Evolutionary conservation across 1,140 invertebrate genomes (phyloP).

Genomic region (Neotoxoptera formosana): DNA sequence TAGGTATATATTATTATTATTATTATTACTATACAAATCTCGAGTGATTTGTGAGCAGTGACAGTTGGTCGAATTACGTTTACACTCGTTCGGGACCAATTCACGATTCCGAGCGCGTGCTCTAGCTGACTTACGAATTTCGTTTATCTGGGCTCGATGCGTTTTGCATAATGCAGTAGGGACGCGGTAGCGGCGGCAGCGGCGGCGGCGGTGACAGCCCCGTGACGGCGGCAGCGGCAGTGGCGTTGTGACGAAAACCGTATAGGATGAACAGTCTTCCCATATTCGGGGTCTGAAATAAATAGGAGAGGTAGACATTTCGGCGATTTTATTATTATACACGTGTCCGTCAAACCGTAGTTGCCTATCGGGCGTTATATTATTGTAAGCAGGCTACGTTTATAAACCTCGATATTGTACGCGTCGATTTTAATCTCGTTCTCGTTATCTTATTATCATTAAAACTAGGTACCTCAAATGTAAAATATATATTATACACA

Average conservation of each 20-base stretch:
- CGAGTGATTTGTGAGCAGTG: background rate
- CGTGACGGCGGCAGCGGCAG: background rate
- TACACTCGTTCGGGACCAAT: background rate
- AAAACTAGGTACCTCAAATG: background rate
- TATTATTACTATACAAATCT: no score
- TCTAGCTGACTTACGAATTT: background rate
- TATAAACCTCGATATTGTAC: background rate
- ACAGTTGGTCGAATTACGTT: constrained; percentile 10
- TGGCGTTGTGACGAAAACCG: background rate
- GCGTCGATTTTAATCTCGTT: background rate
- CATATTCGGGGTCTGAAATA: background rate
- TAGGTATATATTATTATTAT: constrained; percentile 10
- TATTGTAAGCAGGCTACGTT: background rate
- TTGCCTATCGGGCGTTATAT: background rate
- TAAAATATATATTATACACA: background rate
- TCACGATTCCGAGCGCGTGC: background rate
- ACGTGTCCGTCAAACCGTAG: background rate
- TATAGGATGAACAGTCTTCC: background rate
- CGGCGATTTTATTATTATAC: background rate
- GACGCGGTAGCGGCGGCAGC: background rate
- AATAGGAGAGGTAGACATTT: background rate
- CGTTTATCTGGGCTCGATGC: background rate
- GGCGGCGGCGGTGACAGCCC: no score
- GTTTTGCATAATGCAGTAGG: constrained; percentile 28
- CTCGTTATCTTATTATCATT: background rate